A percentile compares a stretch with the other conserved stretches of the same genome.
Evolutionary conservation across 2,113 vertebrate genomes (phyloP).

Genomic region (Triplophysa dalaica): DNA sequence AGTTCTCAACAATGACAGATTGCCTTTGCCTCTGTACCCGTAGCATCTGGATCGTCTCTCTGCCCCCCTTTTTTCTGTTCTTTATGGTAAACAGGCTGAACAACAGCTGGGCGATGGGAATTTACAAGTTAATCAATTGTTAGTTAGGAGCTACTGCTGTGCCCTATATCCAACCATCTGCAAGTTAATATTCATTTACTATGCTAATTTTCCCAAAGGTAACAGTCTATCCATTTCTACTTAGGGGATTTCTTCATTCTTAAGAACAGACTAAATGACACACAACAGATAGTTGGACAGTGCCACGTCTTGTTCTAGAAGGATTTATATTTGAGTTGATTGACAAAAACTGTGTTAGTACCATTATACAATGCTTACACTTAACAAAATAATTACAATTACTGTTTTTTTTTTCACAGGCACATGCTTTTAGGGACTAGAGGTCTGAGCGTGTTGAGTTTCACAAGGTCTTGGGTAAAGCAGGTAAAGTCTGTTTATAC

Average conservation of each 20-base stretch:
- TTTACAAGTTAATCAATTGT: constrained; percentile 82
- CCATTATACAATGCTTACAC: not conserved
- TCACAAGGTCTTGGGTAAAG: constrained; percentile 49
- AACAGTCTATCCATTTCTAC: constrained; percentile 61
- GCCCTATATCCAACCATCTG: constrained; percentile 73
- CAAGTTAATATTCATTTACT: constrained; percentile 75
- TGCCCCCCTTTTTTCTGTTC: constrained; percentile 65
- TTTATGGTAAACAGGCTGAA: constrained; percentile 79
- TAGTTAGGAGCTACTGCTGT: constrained; percentile 70
- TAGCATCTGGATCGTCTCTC: constrained; percentile 80
- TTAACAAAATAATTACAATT: not conserved
- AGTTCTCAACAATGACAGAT: constrained; percentile 80
- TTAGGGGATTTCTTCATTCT: constrained; percentile 55
- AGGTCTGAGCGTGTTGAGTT: constrained; percentile 53
- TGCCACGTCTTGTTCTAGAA: not conserved
- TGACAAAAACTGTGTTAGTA: not conserved
- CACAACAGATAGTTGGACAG: not conserved
- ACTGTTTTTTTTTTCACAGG: not conserved
- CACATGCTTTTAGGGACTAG: constrained; percentile 21
- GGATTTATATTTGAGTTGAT: not conserved
- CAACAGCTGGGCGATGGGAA: constrained; percentile 79
- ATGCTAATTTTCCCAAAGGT: constrained; percentile 71
- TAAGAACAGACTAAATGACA: constrained; percentile 10
- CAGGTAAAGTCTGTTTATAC: constrained; percentile 57
- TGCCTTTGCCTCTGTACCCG: constrained; percentile 72